These are phyloP conservation scores for Actenoides lindsayi DNA, from an alignment of 2,113 vertebrate species.

Conservation along the genomic window DNA sequence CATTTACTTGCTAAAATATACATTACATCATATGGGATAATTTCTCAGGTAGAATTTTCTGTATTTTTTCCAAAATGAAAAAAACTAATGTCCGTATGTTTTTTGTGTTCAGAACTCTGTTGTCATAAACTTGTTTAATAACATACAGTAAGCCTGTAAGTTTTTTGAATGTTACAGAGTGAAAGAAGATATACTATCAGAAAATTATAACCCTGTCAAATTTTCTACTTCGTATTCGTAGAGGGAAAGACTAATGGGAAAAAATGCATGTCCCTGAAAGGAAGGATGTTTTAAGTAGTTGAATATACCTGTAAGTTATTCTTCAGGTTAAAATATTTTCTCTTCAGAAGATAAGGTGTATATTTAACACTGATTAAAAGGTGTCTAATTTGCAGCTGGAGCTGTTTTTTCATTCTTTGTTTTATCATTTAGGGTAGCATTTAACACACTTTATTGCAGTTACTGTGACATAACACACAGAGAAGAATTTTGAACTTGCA, in stretches of 20 bases:
- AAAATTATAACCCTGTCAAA: neutral
- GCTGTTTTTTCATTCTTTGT: neutral
- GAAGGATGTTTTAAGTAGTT: neutral
- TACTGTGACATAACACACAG: rapidly evolving
- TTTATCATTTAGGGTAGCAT: neutral
- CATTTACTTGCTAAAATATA: neutral
- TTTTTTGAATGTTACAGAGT: neutral
- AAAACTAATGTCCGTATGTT: neutral
- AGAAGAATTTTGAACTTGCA: neutral
- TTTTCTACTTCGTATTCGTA: neutral
- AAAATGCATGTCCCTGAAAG: neutral
- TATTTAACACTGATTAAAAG: conserved; percentile 6
- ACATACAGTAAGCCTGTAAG: neutral
- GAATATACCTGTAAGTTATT: neutral
- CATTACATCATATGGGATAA: neutral
- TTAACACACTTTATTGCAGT: neutral
- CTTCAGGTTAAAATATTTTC: conserved; percentile 1
- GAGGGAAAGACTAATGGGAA: neutral
- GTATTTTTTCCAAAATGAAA: neutral
- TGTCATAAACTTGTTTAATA: neutral
- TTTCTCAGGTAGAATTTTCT: conserved; percentile 8
- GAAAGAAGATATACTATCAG: neutral
- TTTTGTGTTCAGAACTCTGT: neutral
- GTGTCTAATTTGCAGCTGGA: neutral
- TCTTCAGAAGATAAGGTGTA: neutral